A percentile compares a stretch with the other conserved stretches of the same genome.
These are phyloP conservation scores for Amphiura filiformis DNA, from an alignment of 35 echinoderm and acorn worm genomes.

Conservation along the genomic window DNA sequence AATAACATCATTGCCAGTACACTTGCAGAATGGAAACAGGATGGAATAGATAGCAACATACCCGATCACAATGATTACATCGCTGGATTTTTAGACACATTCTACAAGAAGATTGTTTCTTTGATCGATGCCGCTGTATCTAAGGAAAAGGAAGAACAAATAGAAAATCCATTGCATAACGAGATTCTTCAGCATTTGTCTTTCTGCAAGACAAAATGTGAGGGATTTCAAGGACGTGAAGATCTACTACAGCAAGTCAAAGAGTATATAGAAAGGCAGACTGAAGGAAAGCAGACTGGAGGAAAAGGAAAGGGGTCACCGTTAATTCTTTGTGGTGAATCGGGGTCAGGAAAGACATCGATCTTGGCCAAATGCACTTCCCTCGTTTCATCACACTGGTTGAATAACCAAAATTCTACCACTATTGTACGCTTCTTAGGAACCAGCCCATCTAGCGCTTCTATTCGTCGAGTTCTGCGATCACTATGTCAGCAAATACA, in stretches of 20 bases:
- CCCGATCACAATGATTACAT: constrained; percentile 22
- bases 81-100: constrained; percentile 15
- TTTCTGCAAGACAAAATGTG: constrained; percentile 34
- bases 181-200: constrained; percentile 37
- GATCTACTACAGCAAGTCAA: constrained; percentile 5
- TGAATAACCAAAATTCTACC: neutral
- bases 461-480: constrained; percentile 50
- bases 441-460: constrained; percentile 58
- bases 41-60: constrained; percentile 26
- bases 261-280: constrained; percentile 7
- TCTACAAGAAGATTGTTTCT: neutral
- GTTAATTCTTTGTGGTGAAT: constrained; percentile 25
- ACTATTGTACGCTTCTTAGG: constrained; percentile 54
- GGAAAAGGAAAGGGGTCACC: neutral
- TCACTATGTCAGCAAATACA: constrained; percentile 54
- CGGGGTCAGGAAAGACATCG: constrained; percentile 37
- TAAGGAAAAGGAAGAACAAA: constrained; percentile 7
- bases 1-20: constrained; percentile 19
- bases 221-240: constrained; percentile 22
- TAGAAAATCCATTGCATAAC: constrained; percentile 7
- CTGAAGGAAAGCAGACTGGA: constrained; percentile 4
- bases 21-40: constrained; percentile 22
- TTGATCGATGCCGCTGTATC: constrained; percentile 10
- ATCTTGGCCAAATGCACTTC: constrained; percentile 24
- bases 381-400: neutral